Percentiles rank a stretch among this genome's conserved stretches.
These are phyloP conservation scores for Sepioteuthis lessoniana DNA, from an alignment of 2,888 invertebrate species.

Conservation along the genomic window DNA sequence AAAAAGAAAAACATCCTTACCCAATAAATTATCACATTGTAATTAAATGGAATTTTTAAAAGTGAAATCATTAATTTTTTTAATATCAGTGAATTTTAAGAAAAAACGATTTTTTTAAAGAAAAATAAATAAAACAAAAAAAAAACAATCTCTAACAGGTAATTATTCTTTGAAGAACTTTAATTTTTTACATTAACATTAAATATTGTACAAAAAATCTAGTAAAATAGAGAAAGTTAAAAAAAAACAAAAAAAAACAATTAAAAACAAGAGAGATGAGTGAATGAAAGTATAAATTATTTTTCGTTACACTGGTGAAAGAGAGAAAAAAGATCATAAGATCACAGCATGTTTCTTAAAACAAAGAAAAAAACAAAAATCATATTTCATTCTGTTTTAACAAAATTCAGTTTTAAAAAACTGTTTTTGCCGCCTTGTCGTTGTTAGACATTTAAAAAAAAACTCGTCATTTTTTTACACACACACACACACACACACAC, in stretches of 20 bases:
- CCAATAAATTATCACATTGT: neutral
- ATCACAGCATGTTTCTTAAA: neutral
- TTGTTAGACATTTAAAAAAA: neutral
- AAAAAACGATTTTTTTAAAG: neutral
- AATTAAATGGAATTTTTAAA: neutral
- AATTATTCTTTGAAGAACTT: neutral
- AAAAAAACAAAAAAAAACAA: neutral
- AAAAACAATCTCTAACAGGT: neutral
- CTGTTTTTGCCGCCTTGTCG: neutral
- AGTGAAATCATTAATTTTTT: neutral
- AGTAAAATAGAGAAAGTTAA: neutral
- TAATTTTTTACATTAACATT: conserved; percentile 5
- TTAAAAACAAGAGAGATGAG: neutral
- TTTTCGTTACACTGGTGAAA: conserved; percentile 33
- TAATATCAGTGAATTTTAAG: conserved; percentile 2
- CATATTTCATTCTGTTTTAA: neutral
- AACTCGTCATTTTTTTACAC: neutral
- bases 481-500: neutral
- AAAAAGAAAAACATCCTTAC: neutral
- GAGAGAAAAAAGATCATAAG: neutral
- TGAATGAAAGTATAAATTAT: conserved; percentile 10
- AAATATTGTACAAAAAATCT: neutral
- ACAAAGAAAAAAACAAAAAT: neutral
- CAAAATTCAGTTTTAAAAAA: neutral
- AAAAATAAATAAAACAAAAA: neutral